Percentiles rank a stretch among this genome's conserved stretches.
Evolutionary conservation across 2,113 vertebrate genomes (phyloP).

Genomic region (Dolichotis patagonum): DNA sequence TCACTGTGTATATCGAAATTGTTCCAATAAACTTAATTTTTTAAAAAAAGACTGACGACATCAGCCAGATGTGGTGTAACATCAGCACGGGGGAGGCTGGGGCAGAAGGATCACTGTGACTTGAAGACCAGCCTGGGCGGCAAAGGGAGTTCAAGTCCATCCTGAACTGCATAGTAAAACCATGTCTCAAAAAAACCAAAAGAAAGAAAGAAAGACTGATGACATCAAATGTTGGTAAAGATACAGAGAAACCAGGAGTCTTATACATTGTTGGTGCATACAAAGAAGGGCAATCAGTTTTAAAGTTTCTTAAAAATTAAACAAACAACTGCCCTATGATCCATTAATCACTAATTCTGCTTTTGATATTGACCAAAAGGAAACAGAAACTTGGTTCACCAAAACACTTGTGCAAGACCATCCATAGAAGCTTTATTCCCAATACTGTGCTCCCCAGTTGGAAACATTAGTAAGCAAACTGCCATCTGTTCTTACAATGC

Average conservation of each 20-base stretch:
- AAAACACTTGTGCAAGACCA: background rate
- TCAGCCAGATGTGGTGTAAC: background rate
- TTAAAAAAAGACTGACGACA: background rate
- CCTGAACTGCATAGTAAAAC: background rate
- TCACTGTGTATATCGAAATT: background rate
- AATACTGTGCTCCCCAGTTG: background rate
- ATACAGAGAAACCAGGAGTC: background rate
- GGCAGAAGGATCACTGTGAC: background rate
- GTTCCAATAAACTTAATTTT: background rate
- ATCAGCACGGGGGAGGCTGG: background rate
- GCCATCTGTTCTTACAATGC: background rate
- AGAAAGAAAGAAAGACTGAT: background rate
- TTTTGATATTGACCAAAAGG: background rate
- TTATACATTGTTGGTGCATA: background rate
- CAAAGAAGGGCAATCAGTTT: background rate
- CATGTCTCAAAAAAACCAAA: background rate
- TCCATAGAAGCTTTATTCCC: background rate
- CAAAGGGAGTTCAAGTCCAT: background rate
- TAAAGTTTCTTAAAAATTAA: background rate
- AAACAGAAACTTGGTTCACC: background rate
- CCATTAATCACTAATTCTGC: background rate
- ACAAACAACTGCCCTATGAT: background rate
- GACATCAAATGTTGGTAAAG: background rate
- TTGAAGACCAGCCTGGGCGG: background rate
- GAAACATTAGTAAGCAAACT: conserved; percentile 1